Evolutionary conservation across 2,113 vertebrate species (phyloP).

Genomic region (Xiphophorus maculatus): DNA sequence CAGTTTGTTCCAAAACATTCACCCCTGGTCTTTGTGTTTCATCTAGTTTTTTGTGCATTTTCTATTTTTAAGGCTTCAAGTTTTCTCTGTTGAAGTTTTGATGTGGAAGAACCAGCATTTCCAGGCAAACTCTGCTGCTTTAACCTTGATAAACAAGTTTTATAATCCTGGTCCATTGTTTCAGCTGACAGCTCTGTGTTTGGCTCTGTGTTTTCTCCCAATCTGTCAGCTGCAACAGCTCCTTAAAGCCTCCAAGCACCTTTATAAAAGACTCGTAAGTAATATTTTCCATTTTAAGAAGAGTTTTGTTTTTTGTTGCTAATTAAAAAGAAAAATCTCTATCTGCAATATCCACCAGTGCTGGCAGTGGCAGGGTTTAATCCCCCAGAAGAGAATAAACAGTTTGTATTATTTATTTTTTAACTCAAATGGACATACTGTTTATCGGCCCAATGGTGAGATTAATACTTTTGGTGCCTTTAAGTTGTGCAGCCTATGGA

Average conservation of each 20-base stretch:
- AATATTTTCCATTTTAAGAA: too few relatives aligned
- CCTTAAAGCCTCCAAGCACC: neutral
- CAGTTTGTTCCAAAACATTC: neutral
- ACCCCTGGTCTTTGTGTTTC: neutral
- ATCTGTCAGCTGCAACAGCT: neutral
- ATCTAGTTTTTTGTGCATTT: neutral
- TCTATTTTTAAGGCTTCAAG: neutral
- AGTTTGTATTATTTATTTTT: neutral
- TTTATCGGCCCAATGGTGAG: neutral
- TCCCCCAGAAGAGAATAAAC: neutral
- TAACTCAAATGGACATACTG: neutral
- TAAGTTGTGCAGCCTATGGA: neutral
- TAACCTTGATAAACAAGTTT: too few relatives aligned
- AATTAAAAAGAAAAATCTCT: too few relatives aligned
- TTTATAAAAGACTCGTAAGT: neutral
- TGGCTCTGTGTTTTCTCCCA: neutral
- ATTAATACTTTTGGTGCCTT: neutral
- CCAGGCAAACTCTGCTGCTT: neutral
- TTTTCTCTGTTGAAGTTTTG: too few relatives aligned
- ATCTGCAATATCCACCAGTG: too few relatives aligned
- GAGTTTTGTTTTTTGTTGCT: too few relatives aligned
- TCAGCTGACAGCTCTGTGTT: neutral
- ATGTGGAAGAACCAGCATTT: too few relatives aligned
- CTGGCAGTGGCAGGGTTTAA: neutral
- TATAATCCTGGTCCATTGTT: neutral